A percentile compares a stretch with the other conserved stretches of the same genome.
phyloP scores from a whole-genome alignment of 2,888 invertebrate genomes.

The Drosophila emarginata region DNA sequence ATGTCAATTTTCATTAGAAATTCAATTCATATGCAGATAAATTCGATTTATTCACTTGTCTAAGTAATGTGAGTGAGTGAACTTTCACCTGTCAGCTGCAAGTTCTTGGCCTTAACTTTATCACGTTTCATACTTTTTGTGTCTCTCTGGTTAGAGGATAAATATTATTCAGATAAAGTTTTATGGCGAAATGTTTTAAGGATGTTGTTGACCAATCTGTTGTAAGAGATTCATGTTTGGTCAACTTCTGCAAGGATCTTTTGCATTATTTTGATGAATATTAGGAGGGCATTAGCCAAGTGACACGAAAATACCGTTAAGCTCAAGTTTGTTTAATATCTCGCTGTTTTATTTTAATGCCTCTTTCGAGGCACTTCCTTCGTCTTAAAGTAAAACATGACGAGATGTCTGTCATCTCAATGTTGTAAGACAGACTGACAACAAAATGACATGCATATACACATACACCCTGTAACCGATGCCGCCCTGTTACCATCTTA shows the following conservation, averaged over 20 bases:
- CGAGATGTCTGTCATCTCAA: slow-evolving; percentile 5
- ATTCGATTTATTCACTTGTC: slow-evolving; percentile 5
- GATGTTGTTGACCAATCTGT: too few relatives aligned
- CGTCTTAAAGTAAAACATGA: not conserved
- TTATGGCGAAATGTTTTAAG: too few relatives aligned
- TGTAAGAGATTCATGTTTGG: not conserved
- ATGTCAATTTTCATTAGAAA: slow-evolving; percentile 6
- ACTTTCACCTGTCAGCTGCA: not conserved
- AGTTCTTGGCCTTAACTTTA: not conserved
- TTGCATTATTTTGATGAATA: not conserved
- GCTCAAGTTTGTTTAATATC: slow-evolving; percentile 1
- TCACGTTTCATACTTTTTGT: too few relatives aligned
- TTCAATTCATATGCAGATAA: slow-evolving; percentile 1
- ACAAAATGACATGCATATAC: slow-evolving; percentile 1
- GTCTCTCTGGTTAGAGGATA: too few relatives aligned
- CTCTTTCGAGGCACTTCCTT: not conserved
- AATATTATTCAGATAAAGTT: too few relatives aligned
- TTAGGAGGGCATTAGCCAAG: not conserved
- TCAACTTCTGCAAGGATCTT: not conserved
- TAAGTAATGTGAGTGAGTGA: not conserved
- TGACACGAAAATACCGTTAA: slow-evolving; percentile 1
- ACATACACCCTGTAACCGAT: not conserved
- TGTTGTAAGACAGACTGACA: slow-evolving; percentile 1
- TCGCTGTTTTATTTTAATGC: not conserved
- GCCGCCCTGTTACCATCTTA: not conserved